Conservation (phyloP, 2,113 vertebrate genomes). For the Calidris pugnax region DNA sequence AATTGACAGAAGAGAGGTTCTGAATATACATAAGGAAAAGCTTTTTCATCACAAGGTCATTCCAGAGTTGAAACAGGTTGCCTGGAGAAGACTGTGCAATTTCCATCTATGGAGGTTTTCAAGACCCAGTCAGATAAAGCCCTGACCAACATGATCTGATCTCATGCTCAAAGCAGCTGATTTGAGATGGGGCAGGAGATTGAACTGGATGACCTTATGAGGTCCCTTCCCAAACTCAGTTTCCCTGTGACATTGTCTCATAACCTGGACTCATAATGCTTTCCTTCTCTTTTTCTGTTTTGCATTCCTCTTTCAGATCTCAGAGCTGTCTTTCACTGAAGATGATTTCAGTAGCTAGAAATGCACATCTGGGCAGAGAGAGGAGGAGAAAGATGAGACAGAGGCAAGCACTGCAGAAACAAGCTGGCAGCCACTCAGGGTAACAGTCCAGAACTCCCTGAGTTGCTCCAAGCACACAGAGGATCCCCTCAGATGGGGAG, state of each 20-base stretch:
- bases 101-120: background rate
- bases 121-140: background rate
- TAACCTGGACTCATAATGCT: background rate
- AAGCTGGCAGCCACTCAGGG: background rate
- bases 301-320: background rate
- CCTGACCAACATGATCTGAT: background rate
- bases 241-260: background rate
- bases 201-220: background rate
- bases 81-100: background rate
- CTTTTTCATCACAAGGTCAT: background rate
- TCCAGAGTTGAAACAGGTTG: background rate
- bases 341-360: background rate
- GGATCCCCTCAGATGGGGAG: background rate
- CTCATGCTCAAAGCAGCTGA: background rate
- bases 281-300: background rate
- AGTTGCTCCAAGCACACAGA: background rate
- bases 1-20: background rate
- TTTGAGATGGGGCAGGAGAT: background rate
- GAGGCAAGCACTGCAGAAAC: background rate
- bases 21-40: background rate
- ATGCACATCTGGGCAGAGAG: background rate
- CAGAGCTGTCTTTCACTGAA: background rate
- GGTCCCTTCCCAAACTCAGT: background rate
- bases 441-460: background rate
- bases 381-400: background rate